Evolutionary conservation across 1,140 invertebrate species (phyloP).

Genomic region (Saxidomus purpurata): DNA sequence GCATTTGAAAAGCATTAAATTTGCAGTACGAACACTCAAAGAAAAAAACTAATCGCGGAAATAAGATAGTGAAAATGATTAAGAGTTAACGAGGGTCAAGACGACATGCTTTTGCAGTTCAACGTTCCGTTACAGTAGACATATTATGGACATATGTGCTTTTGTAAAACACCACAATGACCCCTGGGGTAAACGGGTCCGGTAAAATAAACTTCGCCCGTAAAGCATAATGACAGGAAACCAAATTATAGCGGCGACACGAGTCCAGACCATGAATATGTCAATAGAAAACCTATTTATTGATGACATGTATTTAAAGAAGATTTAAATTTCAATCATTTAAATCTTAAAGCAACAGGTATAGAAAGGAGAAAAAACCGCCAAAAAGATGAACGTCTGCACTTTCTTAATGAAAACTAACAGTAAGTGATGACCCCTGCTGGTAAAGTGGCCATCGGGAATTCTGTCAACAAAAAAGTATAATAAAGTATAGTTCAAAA

Average conservation of each 20-base stretch:
- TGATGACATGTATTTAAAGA: slow-evolving; percentile 50
- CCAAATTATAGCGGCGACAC: slow-evolving; percentile 23
- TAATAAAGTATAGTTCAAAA: too few species aligned
- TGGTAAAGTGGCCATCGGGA: background rate
- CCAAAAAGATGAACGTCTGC: background rate
- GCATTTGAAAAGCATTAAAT: slow-evolving; percentile 31
- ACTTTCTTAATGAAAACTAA: background rate
- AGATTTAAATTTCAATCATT: slow-evolving; percentile 56
- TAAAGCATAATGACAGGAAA: background rate
- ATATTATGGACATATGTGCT: slow-evolving; percentile 49
- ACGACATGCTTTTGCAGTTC: slow-evolving; percentile 18
- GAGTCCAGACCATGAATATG: slow-evolving; percentile 33
- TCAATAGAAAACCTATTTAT: slow-evolving; percentile 61
- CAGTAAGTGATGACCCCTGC: background rate
- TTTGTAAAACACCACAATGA: slow-evolving; percentile 37
- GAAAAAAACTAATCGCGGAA: slow-evolving; percentile 27
- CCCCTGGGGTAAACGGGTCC: background rate
- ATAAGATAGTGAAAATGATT: slow-evolving; percentile 33
- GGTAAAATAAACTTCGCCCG: slow-evolving; percentile 4
- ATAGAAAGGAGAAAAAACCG: background rate
- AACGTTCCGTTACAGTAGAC: background rate
- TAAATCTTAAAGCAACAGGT: slow-evolving; percentile 50
- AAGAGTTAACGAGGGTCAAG: background rate
- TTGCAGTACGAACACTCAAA: background rate
- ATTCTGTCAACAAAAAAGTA: too few species aligned